Evolutionary conservation across 2,797 vertebrate species (phyloP), one percentile per base, ranked within the genome.

Genomic region (Esox masquinongy): DNA sequence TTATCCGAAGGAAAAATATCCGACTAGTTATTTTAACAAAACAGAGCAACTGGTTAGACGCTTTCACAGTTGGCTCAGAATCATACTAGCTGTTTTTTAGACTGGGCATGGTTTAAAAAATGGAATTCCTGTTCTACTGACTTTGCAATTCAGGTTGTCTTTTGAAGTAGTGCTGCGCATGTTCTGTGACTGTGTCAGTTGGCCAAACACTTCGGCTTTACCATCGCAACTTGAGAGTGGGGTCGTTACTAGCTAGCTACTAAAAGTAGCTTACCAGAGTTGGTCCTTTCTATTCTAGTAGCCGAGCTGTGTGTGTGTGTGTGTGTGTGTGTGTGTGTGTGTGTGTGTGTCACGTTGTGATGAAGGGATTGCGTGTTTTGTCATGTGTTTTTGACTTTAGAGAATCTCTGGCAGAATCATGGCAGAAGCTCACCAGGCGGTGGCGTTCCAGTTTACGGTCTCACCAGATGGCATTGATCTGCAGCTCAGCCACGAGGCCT

Each of bases 381-480:
- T 24, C 3, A 22, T 61, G 22, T 14, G 3, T 61, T 61, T 61
- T 61, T 0, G n/a, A 61, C n/a, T 11, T 22, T 61, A 24, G 22
- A 61, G 22, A 26, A 61, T 24, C 56, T 61, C 22, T 61, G n/a
- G 56, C 56, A 61, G 56, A 61, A 17, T 61, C 81, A 99, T 99
- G 98, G 98, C 98, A 80, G 98, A 99, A 95, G 98, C 98, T 34
- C 98, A 99, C 83, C 98, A 99, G 92, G 98, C 98, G 0, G 98
- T 99, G 84, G 98, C 97, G 81, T 99, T 98, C 84, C 96, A 99
- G 86, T 98, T 97, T 88, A 99, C 97, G 0, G 97, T 99, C 88
- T 95, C 94, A 39, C 96, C 97, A 0, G 98, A 99, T 82, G 96
- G 97, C 29, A 97, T 99, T 19, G 97, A 98, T 89, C 90, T 99